A percentile compares a stretch with the other conserved stretches of the same genome.
Evolutionary conservation across 92 coral and sea anemone genomes (phyloP).

Genomic region (Porites lobata): DNA sequence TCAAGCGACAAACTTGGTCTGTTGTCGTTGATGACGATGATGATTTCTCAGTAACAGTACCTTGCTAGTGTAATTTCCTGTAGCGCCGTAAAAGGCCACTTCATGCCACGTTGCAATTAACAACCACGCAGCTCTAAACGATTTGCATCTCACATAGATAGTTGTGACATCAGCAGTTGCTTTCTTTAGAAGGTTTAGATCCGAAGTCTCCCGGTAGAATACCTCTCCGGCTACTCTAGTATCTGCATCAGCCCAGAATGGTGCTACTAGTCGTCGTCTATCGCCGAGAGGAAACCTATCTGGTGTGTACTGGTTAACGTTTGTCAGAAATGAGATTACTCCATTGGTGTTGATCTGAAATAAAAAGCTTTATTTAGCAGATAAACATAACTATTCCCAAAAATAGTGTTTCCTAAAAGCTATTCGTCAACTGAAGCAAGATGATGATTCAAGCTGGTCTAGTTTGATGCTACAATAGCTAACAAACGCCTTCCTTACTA

Average conservation of each 20-base stretch:
- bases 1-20: too few relatives aligned
- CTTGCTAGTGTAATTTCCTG: slow-evolving; percentile 1
- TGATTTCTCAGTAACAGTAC: not conserved
- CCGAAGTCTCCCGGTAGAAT: slow-evolving; percentile 64
- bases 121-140: slow-evolving; percentile 76
- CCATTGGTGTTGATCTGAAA: slow-evolving; percentile 68
- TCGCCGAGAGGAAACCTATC: slow-evolving; percentile 72
- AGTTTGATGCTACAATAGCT: too few relatives aligned
- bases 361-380: too few relatives aligned
- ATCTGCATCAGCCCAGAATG: slow-evolving; percentile 86
- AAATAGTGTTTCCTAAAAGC: too few relatives aligned
- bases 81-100: slow-evolving; percentile 66
- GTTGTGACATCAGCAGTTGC: slow-evolving; percentile 68
- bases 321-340: slow-evolving; percentile 55
- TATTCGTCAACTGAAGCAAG: too few relatives aligned
- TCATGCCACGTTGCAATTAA: slow-evolving; percentile 83
- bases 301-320: slow-evolving; percentile 63
- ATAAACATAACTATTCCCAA: too few relatives aligned
- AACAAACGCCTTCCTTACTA: too few relatives aligned
- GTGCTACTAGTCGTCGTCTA: slow-evolving; percentile 64
- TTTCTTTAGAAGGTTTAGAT: slow-evolving; percentile 45
- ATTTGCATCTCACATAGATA: slow-evolving; percentile 46
- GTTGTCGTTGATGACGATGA: too few relatives aligned
- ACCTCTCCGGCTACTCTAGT: slow-evolving; percentile 66
- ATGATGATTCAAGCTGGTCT: too few relatives aligned